These are phyloP conservation scores for Zoroaster sp. DNA, from an alignment of 53 echinoderm and acorn worm genomes.

Conservation along the genomic window DNA sequence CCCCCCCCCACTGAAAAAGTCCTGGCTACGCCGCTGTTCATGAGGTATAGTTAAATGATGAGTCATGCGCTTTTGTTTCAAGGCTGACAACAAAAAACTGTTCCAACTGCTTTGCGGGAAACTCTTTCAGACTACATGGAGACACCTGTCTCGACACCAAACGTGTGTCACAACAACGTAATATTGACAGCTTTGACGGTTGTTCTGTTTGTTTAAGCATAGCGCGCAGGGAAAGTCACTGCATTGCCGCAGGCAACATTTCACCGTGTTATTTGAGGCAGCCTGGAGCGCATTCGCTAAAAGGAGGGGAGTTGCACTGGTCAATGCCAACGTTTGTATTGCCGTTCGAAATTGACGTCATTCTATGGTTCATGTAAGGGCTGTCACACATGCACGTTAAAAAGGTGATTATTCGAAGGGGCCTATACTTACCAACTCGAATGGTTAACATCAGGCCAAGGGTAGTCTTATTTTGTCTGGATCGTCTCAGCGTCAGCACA, in stretches of 20 bases:
- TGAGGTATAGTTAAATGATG: too few relatives aligned
- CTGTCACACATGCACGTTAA: too few relatives aligned
- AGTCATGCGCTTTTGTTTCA: too few relatives aligned
- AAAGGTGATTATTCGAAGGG: too few relatives aligned
- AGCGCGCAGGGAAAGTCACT: neutral
- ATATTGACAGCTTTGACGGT: neutral
- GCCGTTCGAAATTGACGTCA: constrained; percentile 2
- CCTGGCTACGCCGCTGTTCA: too few relatives aligned
- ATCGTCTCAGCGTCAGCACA: too few relatives aligned
- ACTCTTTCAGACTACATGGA: neutral
- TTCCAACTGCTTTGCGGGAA: neutral
- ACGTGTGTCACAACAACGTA: neutral
- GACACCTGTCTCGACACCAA: neutral
- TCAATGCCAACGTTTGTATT: neutral
- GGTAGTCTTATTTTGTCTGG: too few relatives aligned
- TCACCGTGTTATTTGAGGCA: neutral
- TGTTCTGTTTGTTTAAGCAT: neutral
- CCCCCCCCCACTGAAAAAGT: too few relatives aligned
- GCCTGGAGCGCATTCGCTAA: neutral
- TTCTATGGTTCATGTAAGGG: too few relatives aligned
- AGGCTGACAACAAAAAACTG: too few relatives aligned
- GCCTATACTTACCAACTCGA: too few relatives aligned
- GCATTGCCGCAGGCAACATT: neutral
- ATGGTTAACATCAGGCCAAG: too few relatives aligned
- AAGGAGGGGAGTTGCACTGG: neutral